phyloP scores from a whole-genome alignment of 2,888 invertebrate species.

The Crossocerus cetratus region DNA sequence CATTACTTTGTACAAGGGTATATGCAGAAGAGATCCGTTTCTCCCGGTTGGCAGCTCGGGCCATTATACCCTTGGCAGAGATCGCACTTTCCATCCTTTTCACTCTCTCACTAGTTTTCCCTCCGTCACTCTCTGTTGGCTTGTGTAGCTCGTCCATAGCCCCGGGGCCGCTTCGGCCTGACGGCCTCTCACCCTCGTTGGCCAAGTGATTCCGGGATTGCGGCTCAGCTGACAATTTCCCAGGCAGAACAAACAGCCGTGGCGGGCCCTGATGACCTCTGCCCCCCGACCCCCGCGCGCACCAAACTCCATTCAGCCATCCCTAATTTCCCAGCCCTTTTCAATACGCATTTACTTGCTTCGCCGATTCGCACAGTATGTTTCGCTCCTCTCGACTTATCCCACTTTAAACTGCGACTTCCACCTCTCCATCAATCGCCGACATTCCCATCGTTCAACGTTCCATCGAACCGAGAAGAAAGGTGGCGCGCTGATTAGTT shows the following conservation, averaged over 20 bases:
- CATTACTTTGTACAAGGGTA: constrained; percentile 45
- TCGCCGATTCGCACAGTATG: constrained; percentile 45
- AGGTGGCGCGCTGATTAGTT: too few species aligned
- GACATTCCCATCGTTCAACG: too few species aligned
- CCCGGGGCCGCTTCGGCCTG: background rate
- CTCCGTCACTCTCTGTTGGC: background rate
- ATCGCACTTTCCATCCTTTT: background rate
- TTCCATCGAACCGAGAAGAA: too few species aligned
- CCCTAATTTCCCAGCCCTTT: constrained; percentile 53
- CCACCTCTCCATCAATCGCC: too few species aligned
- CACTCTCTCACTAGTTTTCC: background rate
- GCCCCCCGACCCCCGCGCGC: constrained; percentile 44
- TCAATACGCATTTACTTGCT: constrained; percentile 54
- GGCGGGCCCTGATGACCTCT: constrained; percentile 58
- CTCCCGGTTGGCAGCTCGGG: constrained; percentile 27
- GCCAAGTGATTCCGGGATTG: constrained; percentile 58
- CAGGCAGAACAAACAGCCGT: constrained; percentile 64
- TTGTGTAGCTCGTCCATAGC: background rate
- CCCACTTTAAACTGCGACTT: too few species aligned
- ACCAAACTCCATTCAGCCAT: constrained; percentile 53
- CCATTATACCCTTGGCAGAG: constrained; percentile 38
- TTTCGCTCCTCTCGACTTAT: too few species aligned
- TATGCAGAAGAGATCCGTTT: constrained; percentile 47
- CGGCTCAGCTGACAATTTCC: constrained; percentile 66
- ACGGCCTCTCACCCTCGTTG: constrained; percentile 20